These are phyloP conservation scores for Sterna hirundo DNA, from an alignment of 2,113 vertebrate genomes.

Conservation along the genomic window DNA sequence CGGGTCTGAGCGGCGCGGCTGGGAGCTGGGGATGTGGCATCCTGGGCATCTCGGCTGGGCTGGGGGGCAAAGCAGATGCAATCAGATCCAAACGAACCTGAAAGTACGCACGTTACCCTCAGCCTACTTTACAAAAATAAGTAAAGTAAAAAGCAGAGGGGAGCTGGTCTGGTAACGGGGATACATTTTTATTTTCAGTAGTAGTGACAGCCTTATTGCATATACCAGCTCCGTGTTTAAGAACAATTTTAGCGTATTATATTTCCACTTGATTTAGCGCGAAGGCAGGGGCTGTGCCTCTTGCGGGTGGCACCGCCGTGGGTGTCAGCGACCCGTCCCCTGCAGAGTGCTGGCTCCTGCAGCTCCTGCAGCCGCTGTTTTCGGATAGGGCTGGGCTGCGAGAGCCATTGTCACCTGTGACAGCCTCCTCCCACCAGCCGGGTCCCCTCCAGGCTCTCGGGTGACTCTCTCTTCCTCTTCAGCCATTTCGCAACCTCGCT, in stretches of 20 bases:
- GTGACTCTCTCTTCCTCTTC: not conserved
- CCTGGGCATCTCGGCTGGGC: rapidly evolving
- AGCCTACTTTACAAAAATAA: not conserved
- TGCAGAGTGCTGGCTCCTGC: rapidly evolving
- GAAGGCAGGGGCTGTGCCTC: not conserved
- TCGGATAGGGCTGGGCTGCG: rapidly evolving
- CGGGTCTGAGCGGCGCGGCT: rapidly evolving
- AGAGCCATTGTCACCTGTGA: not conserved
- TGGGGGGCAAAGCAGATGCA: not conserved
- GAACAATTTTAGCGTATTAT: rapidly evolving
- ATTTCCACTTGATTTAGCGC: too few species aligned
- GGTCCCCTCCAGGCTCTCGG: rapidly evolving
- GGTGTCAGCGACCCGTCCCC: not conserved
- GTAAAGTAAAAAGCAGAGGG: not conserved
- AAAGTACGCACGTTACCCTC: not conserved
- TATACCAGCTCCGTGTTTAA: not conserved
- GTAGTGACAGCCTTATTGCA: rapidly evolving
- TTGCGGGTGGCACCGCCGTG: not conserved
- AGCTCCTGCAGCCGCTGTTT: not conserved
- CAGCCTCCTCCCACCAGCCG: not conserved
- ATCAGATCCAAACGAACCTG: not conserved
- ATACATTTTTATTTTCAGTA: not conserved
- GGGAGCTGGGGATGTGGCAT: not conserved
- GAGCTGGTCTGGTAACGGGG: not conserved
- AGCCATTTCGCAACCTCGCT: not conserved